These are phyloP conservation scores for Hippocampus abdominalis DNA, from an alignment of 2,113 vertebrate genomes.

Conservation along the genomic window DNA sequence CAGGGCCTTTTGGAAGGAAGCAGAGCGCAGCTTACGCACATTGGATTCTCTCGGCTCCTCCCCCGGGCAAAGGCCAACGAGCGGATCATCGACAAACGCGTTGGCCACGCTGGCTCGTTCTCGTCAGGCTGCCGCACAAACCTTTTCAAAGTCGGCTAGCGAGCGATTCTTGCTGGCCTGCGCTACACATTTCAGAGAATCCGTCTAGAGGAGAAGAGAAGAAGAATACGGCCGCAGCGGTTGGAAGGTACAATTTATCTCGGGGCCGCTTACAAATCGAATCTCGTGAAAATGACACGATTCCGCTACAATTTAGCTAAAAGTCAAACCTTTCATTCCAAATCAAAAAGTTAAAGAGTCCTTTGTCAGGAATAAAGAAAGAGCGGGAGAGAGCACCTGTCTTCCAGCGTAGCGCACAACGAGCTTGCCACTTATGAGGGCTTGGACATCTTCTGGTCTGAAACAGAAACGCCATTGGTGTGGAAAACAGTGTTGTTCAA, in stretches of 20 bases:
- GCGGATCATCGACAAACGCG: not conserved
- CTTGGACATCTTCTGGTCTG: conserved; percentile 93
- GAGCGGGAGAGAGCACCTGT: conserved; percentile 71
- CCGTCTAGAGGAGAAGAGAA: conserved; percentile 73
- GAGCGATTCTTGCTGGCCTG: conserved; percentile 96
- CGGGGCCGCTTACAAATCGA: not conserved
- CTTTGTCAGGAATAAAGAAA: too few relatives aligned
- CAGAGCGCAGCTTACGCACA: not conserved
- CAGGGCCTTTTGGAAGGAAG: conserved; percentile 73
- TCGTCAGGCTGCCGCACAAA: conserved; percentile 50
- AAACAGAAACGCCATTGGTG: not conserved
- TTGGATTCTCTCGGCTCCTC: too few relatives aligned
- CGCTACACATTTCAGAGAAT: conserved; percentile 91
- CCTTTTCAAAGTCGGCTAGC: conserved; percentile 94
- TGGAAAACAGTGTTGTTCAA: not conserved
- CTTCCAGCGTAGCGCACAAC: conserved; percentile 89
- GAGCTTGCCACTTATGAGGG: conserved; percentile 90
- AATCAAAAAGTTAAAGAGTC: too few relatives aligned
- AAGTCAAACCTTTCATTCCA: too few relatives aligned
- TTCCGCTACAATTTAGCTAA: too few relatives aligned
- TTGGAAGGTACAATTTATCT: not conserved
- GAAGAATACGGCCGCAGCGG: not conserved
- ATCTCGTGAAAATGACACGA: too few relatives aligned
- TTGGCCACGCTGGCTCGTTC: too few relatives aligned
- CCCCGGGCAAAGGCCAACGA: not conserved